Percentiles rank a stretch among this genome's conserved stretches.
Evolutionary conservation across 2,797 vertebrate species (phyloP).

Genomic region (Prunella strophiata): DNA sequence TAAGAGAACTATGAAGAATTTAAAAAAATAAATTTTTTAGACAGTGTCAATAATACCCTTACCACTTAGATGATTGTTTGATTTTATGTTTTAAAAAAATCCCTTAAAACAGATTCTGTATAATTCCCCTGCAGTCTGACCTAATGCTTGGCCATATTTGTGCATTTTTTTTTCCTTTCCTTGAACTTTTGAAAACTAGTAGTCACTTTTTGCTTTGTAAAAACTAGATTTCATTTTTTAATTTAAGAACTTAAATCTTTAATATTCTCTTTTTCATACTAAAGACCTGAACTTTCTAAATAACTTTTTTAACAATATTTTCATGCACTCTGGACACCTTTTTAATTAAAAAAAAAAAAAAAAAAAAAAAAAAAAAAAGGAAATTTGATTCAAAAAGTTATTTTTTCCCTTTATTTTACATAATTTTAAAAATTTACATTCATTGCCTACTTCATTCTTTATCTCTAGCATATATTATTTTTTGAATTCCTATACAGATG

Average conservation of each 20-base stretch:
- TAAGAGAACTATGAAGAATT: not conserved
- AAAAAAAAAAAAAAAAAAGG: not conserved
- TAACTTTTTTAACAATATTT: not conserved
- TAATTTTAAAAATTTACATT: not conserved
- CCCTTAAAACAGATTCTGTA: not conserved
- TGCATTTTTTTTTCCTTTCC: not conserved
- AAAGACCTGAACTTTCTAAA: not conserved
- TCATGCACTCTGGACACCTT: not conserved
- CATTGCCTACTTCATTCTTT: not conserved
- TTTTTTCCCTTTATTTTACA: not conserved
- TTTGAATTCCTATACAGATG: not conserved
- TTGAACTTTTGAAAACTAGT: not conserved
- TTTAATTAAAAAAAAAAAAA: too few relatives aligned
- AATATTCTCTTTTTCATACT: not conserved
- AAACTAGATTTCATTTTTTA: not conserved
- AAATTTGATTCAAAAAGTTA: accelerated
- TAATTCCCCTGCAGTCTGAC: not conserved
- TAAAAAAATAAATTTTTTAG: not conserved
- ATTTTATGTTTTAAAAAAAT: not conserved
- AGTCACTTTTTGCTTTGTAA: not conserved
- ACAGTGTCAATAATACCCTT: not conserved
- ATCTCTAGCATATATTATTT: not conserved
- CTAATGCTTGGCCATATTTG: not conserved
- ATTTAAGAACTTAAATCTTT: not conserved
- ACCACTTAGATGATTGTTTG: not conserved